phyloP scores from a whole-genome alignment of 2,888 invertebrate genomes.

The Melinaea marsaeus region DNA sequence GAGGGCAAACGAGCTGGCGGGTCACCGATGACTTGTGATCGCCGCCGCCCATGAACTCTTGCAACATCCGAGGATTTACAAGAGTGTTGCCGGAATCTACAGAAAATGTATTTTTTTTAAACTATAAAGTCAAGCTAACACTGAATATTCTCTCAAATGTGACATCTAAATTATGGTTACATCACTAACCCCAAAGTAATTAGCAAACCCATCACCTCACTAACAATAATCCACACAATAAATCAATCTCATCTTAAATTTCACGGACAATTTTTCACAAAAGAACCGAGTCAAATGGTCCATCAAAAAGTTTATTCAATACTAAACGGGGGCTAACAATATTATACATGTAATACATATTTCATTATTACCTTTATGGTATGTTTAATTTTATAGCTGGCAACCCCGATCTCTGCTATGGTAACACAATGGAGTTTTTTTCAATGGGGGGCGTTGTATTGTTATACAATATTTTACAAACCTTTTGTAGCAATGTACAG shows the following conservation, averaged over 20 bases:
- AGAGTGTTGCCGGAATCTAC: too few species aligned
- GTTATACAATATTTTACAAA: constrained; percentile 64
- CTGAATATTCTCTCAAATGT: background rate
- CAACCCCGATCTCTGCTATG: constrained; percentile 56
- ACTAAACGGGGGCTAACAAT: constrained; percentile 72
- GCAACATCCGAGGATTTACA: too few species aligned
- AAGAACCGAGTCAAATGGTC: constrained; percentile 69
- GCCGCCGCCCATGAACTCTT: too few species aligned
- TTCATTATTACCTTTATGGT: constrained; percentile 75
- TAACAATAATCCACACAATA: constrained; percentile 38
- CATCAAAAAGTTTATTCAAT: constrained; percentile 63
- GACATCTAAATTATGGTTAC: constrained; percentile 11
- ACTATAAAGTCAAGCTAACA: too few species aligned
- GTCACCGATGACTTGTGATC: too few species aligned
- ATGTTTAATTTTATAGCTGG: constrained; percentile 72
- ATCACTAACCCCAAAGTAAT: constrained; percentile 50
- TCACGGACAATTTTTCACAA: constrained; percentile 71
- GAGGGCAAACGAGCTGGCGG: too few species aligned
- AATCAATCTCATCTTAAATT: constrained; percentile 67
- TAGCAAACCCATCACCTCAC: constrained; percentile 55
- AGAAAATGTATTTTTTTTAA: too few species aligned
- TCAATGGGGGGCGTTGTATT: constrained; percentile 75
- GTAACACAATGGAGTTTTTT: constrained; percentile 51
- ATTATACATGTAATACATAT: constrained; percentile 78
- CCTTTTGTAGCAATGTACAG: constrained; percentile 40